These are phyloP conservation scores for Drosophila paucipuncta DNA, from an alignment of 2,888 invertebrate genomes.

Conservation along the genomic window DNA sequence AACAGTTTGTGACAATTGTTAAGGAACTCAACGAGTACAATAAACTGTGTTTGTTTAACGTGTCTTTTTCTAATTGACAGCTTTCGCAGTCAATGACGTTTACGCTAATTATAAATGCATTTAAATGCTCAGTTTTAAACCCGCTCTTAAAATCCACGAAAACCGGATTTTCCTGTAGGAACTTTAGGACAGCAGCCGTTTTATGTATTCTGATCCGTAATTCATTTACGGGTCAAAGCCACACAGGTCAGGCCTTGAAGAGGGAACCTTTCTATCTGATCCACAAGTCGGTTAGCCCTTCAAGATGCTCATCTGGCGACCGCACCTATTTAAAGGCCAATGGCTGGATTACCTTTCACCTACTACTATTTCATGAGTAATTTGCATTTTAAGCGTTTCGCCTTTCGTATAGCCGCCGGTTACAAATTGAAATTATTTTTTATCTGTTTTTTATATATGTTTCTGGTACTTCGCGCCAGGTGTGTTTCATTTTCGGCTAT, in stretches of 20 bases:
- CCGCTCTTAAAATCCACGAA: slow-evolving; percentile 11
- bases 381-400: slow-evolving; percentile 12
- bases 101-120: not conserved
- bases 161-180: slow-evolving; percentile 31
- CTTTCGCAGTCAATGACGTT: not conserved
- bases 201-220: not conserved
- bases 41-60: not conserved
- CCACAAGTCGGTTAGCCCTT: slow-evolving; percentile 15
- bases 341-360: slow-evolving; percentile 17
- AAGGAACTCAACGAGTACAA: not conserved
- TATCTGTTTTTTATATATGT: slow-evolving; percentile 4
- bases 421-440: slow-evolving; percentile 26
- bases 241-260: not conserved
- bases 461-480: slow-evolving; percentile 21
- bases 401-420: slow-evolving; percentile 17
- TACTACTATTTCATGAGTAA: slow-evolving; percentile 5
- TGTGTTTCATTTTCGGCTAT: slow-evolving; percentile 5
- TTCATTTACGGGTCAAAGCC: slow-evolving; percentile 17
- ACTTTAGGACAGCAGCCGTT: not conserved
- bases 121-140: slow-evolving; percentile 6
- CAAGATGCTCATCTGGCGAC: not conserved
- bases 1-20: not conserved
- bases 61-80: not conserved
- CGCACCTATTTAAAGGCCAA: slow-evolving; percentile 2
- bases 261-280: too few species aligned